These are phyloP conservation scores for Eunapius fragilis DNA, from an alignment of 37 sponge, comb jelly and placozoan species.

Conservation along the genomic window DNA sequence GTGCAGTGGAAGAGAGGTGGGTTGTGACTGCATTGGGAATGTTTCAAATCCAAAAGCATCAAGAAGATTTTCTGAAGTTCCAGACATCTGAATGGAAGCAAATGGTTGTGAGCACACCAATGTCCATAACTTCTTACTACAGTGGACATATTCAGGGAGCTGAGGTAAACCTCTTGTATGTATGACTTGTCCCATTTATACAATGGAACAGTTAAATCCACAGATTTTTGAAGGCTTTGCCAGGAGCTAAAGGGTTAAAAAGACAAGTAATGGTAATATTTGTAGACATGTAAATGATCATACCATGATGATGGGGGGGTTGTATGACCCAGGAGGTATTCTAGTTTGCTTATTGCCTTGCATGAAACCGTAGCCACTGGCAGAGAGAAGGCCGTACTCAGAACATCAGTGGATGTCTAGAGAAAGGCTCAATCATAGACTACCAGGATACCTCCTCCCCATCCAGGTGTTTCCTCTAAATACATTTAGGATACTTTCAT, in stretches of 20 bases:
- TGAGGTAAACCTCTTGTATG: constrained; percentile 40
- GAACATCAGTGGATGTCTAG: not conserved
- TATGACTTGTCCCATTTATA: constrained; percentile 54
- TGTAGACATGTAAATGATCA: not conserved
- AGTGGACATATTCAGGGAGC: constrained; percentile 54
- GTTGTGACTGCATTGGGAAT: not conserved
- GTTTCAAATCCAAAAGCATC: not conserved
- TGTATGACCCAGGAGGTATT: not conserved
- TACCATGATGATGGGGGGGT: not conserved
- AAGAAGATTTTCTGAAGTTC: not conserved
- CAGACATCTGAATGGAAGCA: not conserved
- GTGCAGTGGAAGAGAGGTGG: not conserved
- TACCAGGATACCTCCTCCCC: not conserved
- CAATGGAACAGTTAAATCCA: constrained; percentile 51
- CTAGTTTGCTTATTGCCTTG: not conserved
- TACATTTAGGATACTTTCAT: not conserved
- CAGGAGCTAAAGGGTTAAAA: constrained; percentile 33
- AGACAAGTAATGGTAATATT: not conserved
- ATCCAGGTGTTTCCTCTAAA: not conserved
- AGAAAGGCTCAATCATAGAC: not conserved
- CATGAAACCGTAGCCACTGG: not conserved
- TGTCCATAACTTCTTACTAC: constrained; percentile 47
- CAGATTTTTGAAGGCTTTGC: constrained; percentile 29
- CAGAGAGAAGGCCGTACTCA: not conserved
- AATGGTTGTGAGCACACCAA: too few relatives aligned